These are phyloP conservation scores for Virgularia gustaviana DNA, from an alignment of 92 coral and sea anemone species.

Conservation along the genomic window DNA sequence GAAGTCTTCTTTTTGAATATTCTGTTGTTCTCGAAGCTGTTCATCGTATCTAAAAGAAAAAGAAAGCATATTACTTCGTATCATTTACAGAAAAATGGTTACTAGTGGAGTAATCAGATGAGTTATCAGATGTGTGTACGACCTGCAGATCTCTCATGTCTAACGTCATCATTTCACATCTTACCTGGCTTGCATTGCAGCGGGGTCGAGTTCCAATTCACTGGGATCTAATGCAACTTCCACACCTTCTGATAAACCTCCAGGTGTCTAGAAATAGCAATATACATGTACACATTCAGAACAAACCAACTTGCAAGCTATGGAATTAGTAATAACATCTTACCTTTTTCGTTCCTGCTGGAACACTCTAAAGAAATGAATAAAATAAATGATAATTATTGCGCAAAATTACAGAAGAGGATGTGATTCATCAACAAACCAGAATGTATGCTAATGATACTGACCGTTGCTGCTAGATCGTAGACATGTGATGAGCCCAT, in stretches of 20 bases:
- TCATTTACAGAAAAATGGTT: too few relatives aligned
- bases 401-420: not conserved
- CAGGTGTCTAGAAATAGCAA: conserved; percentile 63
- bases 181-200: conserved; percentile 99
- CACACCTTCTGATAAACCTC: conserved; percentile 81
- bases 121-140: not conserved
- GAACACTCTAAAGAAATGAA: conserved; percentile 22
- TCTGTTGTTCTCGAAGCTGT: conserved; percentile 88
- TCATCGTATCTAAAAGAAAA: conserved; percentile 71
- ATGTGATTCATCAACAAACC: not conserved
- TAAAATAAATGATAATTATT: not conserved
- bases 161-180: not conserved
- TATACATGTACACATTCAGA: not conserved
- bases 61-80: not conserved
- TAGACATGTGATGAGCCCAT: conserved; percentile 98
- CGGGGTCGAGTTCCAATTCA: conserved; percentile 94
- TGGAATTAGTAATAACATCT: not conserved
- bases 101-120: not conserved
- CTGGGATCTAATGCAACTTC: conserved; percentile 99
- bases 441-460: not conserved
- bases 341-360: conserved; percentile 42
- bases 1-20: conserved; percentile 81
- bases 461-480: conserved; percentile 77
- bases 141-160: not conserved
- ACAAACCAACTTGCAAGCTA: too few relatives aligned